These are phyloP conservation scores for Brachyistius frenatus DNA, from an alignment of 2,113 vertebrate species.

Conservation along the genomic window DNA sequence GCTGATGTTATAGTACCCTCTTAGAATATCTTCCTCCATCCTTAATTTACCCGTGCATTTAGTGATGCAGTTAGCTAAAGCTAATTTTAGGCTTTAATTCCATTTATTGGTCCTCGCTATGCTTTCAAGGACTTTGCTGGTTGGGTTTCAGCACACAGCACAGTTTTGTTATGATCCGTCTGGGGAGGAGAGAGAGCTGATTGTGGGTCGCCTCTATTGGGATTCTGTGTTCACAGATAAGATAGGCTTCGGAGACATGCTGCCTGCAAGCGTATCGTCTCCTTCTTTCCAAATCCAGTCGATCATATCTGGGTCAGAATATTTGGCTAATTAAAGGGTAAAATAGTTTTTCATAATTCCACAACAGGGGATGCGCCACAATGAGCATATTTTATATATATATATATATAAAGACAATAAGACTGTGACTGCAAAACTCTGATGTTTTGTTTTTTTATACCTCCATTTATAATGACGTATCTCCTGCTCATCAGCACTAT, in stretches of 20 bases:
- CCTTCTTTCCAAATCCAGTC: slow-evolving; percentile 54
- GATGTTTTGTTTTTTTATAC: slow-evolving; percentile 62
- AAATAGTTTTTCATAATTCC: slow-evolving; percentile 60
- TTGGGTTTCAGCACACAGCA: slow-evolving; percentile 59
- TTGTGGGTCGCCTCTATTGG: slow-evolving; percentile 64
- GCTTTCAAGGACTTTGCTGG: slow-evolving; percentile 59
- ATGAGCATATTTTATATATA: slow-evolving; percentile 46
- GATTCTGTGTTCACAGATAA: slow-evolving; percentile 72
- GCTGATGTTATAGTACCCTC: neutral
- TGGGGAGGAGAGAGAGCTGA: slow-evolving; percentile 56
- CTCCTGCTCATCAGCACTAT: slow-evolving; percentile 73
- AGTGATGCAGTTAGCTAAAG: slow-evolving; percentile 12
- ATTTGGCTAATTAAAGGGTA: slow-evolving; percentile 79
- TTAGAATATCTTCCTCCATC: neutral
- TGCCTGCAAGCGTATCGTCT: slow-evolving; percentile 57
- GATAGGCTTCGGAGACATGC: slow-evolving; percentile 56
- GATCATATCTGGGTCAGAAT: slow-evolving; percentile 80
- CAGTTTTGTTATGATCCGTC: slow-evolving; percentile 63
- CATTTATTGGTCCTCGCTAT: slow-evolving; percentile 27
- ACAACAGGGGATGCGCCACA: slow-evolving; percentile 57
- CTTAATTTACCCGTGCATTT: slow-evolving; percentile 19
- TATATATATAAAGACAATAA: slow-evolving; percentile 60
- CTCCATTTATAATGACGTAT: slow-evolving; percentile 66
- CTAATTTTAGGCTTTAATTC: slow-evolving; percentile 48
- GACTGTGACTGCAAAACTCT: slow-evolving; percentile 58